Conservation (phyloP, 2,888 invertebrate genomes). For the Acholoe squamosa region DNA sequence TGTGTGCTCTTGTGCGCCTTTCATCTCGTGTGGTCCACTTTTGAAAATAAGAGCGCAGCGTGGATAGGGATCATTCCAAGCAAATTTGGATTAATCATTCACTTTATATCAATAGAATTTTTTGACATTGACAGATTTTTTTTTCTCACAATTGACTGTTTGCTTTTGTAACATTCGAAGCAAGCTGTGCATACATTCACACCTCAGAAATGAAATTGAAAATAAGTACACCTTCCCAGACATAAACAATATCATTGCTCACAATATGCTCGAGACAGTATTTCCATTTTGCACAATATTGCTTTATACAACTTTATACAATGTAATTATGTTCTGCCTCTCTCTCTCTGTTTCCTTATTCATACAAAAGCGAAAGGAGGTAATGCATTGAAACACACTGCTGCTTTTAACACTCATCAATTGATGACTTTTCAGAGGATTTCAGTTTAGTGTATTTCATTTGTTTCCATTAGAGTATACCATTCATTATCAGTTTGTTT, state of each 20-base stretch:
- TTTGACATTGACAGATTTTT: too few relatives aligned
- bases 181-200: slow-evolving; percentile 51
- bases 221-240: not conserved
- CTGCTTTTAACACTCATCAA: slow-evolving; percentile 52
- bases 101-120: not conserved
- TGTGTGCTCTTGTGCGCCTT: slow-evolving; percentile 16
- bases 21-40: not conserved
- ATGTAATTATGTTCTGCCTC: slow-evolving; percentile 50
- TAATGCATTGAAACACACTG: slow-evolving; percentile 42
- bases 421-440: slow-evolving; percentile 42
- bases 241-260: not conserved
- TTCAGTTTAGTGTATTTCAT: slow-evolving; percentile 24
- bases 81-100: not conserved
- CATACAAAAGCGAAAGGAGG: slow-evolving; percentile 54
- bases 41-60: slow-evolving; percentile 9
- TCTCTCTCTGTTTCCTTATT: slow-evolving; percentile 47
- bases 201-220: not conserved
- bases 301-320: not conserved
- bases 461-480: not conserved
- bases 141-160: not conserved
- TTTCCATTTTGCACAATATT: slow-evolving; percentile 8
- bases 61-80: not conserved
- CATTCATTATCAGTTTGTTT: slow-evolving; percentile 23
- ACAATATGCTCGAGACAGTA: not conserved
- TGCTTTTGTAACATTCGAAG: not conserved